Evolutionary conservation across 2,113 vertebrate species (phyloP).

Genomic region (Pagrus major): DNA sequence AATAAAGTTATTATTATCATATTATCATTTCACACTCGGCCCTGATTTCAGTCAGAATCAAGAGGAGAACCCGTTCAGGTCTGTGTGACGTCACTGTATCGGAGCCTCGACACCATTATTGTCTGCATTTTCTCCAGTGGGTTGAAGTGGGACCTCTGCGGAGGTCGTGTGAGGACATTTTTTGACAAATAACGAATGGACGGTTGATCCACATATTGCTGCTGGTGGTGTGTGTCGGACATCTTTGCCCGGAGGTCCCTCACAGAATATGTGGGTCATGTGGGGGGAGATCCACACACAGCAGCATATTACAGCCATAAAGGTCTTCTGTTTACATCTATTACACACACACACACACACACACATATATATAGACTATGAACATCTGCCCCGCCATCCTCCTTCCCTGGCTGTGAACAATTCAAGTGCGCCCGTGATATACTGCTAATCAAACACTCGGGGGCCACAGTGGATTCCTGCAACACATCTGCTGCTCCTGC

Average conservation of each 20-base stretch:
- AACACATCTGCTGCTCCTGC: conserved; percentile 48
- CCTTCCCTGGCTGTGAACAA: conserved; percentile 20
- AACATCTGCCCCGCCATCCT: not conserved
- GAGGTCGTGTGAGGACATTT: not conserved
- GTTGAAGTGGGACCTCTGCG: not conserved
- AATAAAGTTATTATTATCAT: no score
- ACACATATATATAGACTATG: no score
- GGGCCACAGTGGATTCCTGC: conserved; percentile 27
- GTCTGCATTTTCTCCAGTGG: no score
- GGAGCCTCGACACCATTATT: not conserved
- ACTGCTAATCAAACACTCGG: conserved; percentile 39
- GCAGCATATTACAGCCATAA: not conserved
- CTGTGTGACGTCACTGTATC: no score
- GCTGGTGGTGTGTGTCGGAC: conserved; percentile 1
- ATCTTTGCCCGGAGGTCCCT: not conserved
- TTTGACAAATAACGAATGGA: not conserved
- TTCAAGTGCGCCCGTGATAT: not conserved
- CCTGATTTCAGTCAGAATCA: not conserved
- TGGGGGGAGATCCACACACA: conserved; percentile 1
- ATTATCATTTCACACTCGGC: no score
- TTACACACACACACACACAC: conserved; percentile 8
- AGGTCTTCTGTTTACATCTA: conserved; percentile 27
- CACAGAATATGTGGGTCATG: conserved; percentile 20
- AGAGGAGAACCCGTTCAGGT: no score
- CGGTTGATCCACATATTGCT: not conserved